Evolutionary conservation across 2,113 vertebrate species (phyloP), one percentile per base, ranked within the genome.

Genomic region (Aphyosemion australe): DNA sequence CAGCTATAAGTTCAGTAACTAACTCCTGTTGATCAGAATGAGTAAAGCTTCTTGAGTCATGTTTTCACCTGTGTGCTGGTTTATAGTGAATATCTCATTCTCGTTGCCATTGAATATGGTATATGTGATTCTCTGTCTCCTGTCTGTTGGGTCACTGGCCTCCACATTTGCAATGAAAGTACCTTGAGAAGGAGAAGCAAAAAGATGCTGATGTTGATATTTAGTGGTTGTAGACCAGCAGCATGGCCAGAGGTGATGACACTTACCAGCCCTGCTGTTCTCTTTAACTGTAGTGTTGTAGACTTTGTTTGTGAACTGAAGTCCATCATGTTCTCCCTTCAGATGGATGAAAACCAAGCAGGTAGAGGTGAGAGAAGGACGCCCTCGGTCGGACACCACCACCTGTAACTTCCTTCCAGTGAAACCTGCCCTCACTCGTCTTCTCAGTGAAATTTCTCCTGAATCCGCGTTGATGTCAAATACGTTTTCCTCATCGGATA

Each of bases 91-190:
- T 55, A 90, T 43, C 8, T 71, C 81, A 61, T 92, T 84, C 84
- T 94, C 92, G 42, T 95, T 93, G 65, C 93, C 94, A 68, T 72
- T 92, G 57, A 97, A 94, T 82, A 97, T 83, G 49, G 85, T 93
- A 64, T 96, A 95, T 43, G 82, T 92, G 80, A 96, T 84, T n/a
- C 20, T 76, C 43, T 87, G 86, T 84, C 61, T 76, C 50, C 69
- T 72, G 81, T 74, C 85, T 46, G 57, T 88, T 45, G 16, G 76
- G 61, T 92, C 89, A 54, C 87, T 86, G 52, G 94, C 95, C 68
- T 91, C 89, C 55, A 98, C 90, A 55, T 94, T 95, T 52, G 93
- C 69, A 71, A 98, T 61, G 65, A 90, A 91, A n/a, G 94, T 93
- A 46, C 94, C 96, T 99, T 74, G 32, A 70, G 42, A 21, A 61